Base-by-base conservation (phyloP, 1,140 invertebrate species). In the Cardiocondyla obscurior region DNA sequence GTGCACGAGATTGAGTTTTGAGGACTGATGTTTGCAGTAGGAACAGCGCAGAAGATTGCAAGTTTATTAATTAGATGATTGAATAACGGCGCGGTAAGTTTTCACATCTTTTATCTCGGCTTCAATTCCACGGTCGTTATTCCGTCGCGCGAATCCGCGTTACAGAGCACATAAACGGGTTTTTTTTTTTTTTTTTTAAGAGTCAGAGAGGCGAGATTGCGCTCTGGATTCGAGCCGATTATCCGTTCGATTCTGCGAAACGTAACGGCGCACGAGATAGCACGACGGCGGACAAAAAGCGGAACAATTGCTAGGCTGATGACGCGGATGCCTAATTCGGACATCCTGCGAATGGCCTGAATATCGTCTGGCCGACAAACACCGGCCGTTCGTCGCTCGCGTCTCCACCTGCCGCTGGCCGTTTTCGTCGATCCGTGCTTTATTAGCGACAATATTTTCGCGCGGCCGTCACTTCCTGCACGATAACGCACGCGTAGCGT, bases 301-400 rank as follows among this genome's bases (percentile, higher is more conserved):
- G 69, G 77, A 87, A 84, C 86, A 88, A 89, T 89, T 88, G 88
- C 65, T 77, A 74, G 67, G 25, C 64, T 16, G 49, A 60, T 89
- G 86, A 89, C 88, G 88, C 84, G 84, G 73, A 84, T 70, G 65
- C 84, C 84, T 87, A 89, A 89, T 88, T 89, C 84, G 86, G 73
- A 88, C 84, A 86, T 89, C 88, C 88, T 86, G 84, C 81, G 44
- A 70, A 19, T 84, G 86, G 42, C 83, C 82, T 86, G 76, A 46
- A 89, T 88, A 57, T 55, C 53, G 22, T 39, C 22, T 22, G 10
- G 25, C 2, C 60, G 39, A 14, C 10, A n/a, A n/a, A 22, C 53
- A 58, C 14, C 2, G n/a, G n/a, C 4, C 42, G 42, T 67, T 65
- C 42, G 25, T 42, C 16, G 19, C 1, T 16, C 0, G 14, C 19